Conservation (phyloP, 2,797 vertebrate genomes). For the Anisognathus igniventris region DNA sequence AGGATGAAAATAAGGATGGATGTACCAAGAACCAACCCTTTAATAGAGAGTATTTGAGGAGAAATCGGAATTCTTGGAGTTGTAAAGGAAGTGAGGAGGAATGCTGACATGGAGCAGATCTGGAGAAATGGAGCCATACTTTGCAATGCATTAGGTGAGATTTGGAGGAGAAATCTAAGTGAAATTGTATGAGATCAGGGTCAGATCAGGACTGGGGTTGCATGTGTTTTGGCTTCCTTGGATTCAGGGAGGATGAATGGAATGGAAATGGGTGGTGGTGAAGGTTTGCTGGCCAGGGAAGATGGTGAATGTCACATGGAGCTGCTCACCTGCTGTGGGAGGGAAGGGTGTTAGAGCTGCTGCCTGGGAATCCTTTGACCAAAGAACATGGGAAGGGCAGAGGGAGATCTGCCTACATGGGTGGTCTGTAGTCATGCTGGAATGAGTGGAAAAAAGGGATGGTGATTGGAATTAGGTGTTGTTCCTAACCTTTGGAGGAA, state of each 20-base stretch:
- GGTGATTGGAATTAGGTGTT: neutral
- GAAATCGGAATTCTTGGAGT: neutral
- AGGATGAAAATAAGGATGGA: neutral
- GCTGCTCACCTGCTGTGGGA: neutral
- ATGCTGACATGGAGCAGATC: neutral
- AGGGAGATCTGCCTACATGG: neutral
- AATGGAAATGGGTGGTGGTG: neutral
- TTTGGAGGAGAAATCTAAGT: neutral
- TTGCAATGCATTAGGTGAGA: neutral
- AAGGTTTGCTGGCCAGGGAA: neutral
- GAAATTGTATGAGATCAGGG: rapidly evolving
- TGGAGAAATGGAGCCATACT: neutral
- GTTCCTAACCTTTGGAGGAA: neutral
- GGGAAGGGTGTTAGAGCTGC: neutral
- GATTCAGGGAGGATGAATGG: neutral
- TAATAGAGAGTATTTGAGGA: neutral
- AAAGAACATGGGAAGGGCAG: neutral
- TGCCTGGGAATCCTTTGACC: neutral
- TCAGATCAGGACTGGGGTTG: neutral
- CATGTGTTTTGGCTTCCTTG: neutral
- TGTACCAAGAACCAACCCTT: neutral
- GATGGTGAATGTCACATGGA: rapidly evolving
- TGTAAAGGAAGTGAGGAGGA: neutral
- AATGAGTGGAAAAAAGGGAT: neutral
- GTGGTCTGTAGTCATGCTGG: neutral